Base-by-base conservation (phyloP, 1,140 invertebrate species). In the Proales similis region DNA sequence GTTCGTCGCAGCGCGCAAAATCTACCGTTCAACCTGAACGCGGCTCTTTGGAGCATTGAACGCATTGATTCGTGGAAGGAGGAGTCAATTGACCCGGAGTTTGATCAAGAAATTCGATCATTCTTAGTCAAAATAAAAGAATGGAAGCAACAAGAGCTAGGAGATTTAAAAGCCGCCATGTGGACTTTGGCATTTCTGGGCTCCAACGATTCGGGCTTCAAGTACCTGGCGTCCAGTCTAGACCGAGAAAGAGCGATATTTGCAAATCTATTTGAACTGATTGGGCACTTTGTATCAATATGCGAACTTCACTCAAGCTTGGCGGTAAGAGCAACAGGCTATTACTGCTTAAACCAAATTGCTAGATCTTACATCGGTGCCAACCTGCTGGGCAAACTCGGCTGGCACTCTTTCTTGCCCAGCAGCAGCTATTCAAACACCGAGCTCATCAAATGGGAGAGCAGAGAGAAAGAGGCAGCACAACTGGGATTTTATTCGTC, bases 351-450 rank as follows among this genome's bases (percentile, higher is more conserved):
- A 11, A 57, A 57, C 32, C 32, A 42, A 24, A 57, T 57, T 17
- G 39, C 36, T 6, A 36, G 29, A 19, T 57, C 51, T 9, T 42
- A 42, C 24, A 57, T 42, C 19, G 51, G 51, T 2, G 51, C 51
- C 9, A 57, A 57, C 32, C 32, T 57, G 12, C 39, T 57, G 27
- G 51, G 51, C 5, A 57, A 57, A 42, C 20, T 57, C 7, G 51
- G 51, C 5, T 57, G 51, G 51, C 51, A 57, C 17, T 42, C 51
- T 3, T 57, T 57, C 45, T 42, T 42, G 27, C 51, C 51, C 20
- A 57, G 32, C 32, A 42, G 36, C 6, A 22, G 24, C 11, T 24
- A 42, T 7, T 57, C 51, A n/a, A n/a, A n/a, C n/a, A n/a, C n/a
- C n/a, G n/a, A n/a, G n/a, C n/a, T n/a, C n/a, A n/a, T n/a, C n/a